A percentile compares a stretch with the other conserved stretches of the same genome.
Conservation (phyloP, 2,888 invertebrate genomes). For the Philonicus albiceps region DNA sequence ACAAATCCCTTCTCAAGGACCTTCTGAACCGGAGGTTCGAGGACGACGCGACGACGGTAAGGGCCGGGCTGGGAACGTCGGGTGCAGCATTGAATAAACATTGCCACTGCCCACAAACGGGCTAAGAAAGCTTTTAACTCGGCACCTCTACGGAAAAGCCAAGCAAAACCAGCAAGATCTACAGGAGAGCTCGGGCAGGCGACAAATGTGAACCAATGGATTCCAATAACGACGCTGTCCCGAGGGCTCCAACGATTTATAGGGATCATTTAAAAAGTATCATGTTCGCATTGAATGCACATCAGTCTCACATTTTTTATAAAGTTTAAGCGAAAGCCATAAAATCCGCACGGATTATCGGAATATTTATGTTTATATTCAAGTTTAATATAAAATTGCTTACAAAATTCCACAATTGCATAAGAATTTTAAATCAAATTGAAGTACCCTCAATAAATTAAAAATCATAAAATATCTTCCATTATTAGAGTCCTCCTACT, state of each 20-base stretch:
- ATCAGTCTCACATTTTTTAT: neutral
- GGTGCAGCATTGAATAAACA: slow-evolving; percentile 10
- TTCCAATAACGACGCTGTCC: neutral
- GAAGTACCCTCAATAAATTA: no score
- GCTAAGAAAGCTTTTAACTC: neutral
- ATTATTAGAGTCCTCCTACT: no score
- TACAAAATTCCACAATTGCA: no score
- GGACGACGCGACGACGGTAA: neutral
- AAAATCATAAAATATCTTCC: no score
- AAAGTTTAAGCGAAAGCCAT: neutral
- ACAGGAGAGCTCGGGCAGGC: neutral
- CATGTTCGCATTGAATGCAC: neutral
- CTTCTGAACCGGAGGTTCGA: neutral
- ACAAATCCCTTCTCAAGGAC: neutral
- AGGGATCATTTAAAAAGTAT: neutral
- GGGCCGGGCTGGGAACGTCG: neutral
- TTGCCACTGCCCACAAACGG: neutral
- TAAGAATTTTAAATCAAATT: no score
- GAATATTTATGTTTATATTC: no score
- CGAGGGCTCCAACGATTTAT: neutral
- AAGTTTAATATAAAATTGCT: no score
- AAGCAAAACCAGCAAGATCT: neutral
- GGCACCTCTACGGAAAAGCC: neutral
- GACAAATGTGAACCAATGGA: slow-evolving; percentile 11
- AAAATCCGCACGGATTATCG: neutral